Evolutionary conservation across 2,888 invertebrate genomes (phyloP).

Genomic region (Ectemnius lituratus): DNA sequence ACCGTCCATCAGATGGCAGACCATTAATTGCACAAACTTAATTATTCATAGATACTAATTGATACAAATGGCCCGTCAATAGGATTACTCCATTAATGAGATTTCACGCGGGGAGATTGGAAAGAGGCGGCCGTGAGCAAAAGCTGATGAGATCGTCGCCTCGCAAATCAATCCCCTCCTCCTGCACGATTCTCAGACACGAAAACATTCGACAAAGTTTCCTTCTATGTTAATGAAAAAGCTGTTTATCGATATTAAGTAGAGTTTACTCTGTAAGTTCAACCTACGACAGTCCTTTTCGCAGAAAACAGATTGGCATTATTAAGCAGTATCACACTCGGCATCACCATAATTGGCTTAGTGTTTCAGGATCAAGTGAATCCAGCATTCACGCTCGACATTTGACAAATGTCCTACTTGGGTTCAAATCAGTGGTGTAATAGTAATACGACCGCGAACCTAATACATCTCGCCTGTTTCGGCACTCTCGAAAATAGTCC

Average conservation of each 20-base stretch:
- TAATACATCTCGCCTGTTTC: too few relatives aligned
- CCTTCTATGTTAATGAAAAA: background rate
- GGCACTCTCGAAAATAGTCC: too few relatives aligned
- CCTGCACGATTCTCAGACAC: background rate
- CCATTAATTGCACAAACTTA: slow-evolving; percentile 9
- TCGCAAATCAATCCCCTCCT: background rate
- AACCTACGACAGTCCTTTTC: too few relatives aligned
- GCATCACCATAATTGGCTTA: too few relatives aligned
- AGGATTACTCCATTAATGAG: background rate
- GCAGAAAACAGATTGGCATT: too few relatives aligned
- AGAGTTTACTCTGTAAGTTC: too few relatives aligned
- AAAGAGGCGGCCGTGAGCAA: background rate
- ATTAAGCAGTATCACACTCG: too few relatives aligned
- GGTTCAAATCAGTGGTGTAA: too few relatives aligned
- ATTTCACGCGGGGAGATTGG: background rate
- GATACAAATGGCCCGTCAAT: background rate
- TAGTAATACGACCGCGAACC: too few relatives aligned
- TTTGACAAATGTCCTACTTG: background rate
- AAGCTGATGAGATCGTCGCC: background rate
- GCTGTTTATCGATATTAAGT: background rate
- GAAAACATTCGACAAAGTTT: too few relatives aligned
- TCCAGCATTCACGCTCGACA: background rate
- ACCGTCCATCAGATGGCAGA: too few relatives aligned
- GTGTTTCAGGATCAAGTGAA: too few relatives aligned
- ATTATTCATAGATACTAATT: slow-evolving; percentile 5